Percentiles rank a stretch among this genome's conserved stretches.
These are phyloP conservation scores for Melanotaenia duboulayi DNA, from an alignment of 2,113 vertebrate species.

Conservation along the genomic window DNA sequence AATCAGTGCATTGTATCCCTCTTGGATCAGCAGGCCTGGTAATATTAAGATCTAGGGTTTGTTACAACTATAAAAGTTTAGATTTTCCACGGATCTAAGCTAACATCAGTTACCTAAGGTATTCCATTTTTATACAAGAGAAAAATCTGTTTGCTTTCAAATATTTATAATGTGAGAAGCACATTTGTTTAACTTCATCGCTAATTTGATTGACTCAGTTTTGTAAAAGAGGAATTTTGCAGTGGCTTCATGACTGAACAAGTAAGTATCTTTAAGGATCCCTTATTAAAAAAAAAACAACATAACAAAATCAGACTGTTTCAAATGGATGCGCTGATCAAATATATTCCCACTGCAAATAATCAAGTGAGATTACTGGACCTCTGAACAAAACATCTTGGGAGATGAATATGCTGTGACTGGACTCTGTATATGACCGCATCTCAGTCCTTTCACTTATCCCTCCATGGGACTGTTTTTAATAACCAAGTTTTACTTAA, in stretches of 20 bases:
- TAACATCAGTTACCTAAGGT: constrained; percentile 5
- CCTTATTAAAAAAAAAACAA: neutral
- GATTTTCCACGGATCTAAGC: constrained; percentile 19
- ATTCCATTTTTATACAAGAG: constrained; percentile 5
- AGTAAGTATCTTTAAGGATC: too few relatives aligned
- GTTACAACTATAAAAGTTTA: constrained; percentile 10
- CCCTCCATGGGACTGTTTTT: constrained; percentile 37
- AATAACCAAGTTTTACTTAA: constrained; percentile 25
- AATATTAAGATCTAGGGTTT: constrained; percentile 9
- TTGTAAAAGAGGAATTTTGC: constrained; percentile 9
- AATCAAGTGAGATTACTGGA: constrained; percentile 28
- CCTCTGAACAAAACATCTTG: constrained; percentile 27
- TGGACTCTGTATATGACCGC: constrained; percentile 50
- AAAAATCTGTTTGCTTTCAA: constrained; percentile 24
- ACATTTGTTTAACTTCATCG: neutral
- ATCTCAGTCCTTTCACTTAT: constrained; percentile 17
- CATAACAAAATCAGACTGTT: constrained; percentile 23
- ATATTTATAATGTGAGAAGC: constrained; percentile 43
- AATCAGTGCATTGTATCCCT: neutral
- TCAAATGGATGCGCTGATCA: constrained; percentile 48
- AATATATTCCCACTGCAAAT: constrained; percentile 33
- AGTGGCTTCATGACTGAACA: constrained; percentile 5
- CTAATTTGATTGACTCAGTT: neutral
- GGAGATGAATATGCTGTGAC: constrained; percentile 37
- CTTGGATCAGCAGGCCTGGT: neutral